Conservation (phyloP, 2,797 vertebrate genomes). For the Caiman crocodilus region DNA sequence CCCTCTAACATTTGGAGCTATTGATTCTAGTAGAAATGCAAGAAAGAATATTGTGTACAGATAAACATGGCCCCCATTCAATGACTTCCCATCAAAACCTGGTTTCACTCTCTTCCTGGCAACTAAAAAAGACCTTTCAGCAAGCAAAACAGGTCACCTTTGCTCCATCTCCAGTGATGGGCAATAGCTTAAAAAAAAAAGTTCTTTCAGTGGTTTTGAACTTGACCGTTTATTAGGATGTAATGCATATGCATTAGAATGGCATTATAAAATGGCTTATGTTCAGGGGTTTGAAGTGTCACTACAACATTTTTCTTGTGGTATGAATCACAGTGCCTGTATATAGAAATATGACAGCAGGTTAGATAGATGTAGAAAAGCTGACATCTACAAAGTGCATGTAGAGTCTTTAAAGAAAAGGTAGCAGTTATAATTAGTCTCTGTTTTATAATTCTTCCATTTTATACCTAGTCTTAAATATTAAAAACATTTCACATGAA, state of each 20-base stretch:
- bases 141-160: not conserved
- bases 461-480: not conserved
- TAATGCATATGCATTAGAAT: not conserved
- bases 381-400: not conserved
- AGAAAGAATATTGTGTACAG: no score
- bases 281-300: not conserved
- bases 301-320: not conserved
- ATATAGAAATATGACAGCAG: not conserved
- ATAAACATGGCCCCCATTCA: no score
- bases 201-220: not conserved
- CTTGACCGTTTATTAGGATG: not conserved
- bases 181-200: not conserved
- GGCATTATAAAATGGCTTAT: not conserved
- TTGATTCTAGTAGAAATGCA: no score
- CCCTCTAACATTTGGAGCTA: no score
- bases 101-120: not conserved
- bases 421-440: not conserved
- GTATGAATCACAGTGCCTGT: not conserved
- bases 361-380: not conserved
- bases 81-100: no score
- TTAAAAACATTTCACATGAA: not conserved
- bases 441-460: not conserved
- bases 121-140: not conserved
- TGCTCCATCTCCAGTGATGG: not conserved
- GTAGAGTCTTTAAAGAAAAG: not conserved